Conservation (phyloP, 1,140 invertebrate species). For the Heliconius melpomene region DNA sequence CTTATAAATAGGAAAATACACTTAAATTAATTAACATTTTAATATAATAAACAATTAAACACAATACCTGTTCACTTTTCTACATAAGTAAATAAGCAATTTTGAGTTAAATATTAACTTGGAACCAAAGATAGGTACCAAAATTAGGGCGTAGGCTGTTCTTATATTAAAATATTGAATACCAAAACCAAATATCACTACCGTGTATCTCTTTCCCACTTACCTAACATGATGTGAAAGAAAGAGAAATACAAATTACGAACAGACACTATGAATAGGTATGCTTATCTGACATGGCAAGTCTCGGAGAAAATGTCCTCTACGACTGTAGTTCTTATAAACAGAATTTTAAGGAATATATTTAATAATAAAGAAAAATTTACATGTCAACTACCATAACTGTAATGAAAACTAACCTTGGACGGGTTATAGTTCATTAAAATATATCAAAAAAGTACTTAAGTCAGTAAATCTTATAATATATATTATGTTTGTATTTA, state of each 20-base stretch:
- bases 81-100: not conserved
- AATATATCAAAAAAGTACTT: not conserved
- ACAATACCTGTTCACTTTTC: not conserved
- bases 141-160: constrained; percentile 31
- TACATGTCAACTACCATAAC: not conserved
- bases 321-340: constrained; percentile 5
- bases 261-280: constrained; percentile 25
- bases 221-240: not conserved
- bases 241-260: constrained; percentile 26
- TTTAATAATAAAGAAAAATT: constrained; percentile 1
- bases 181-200: constrained; percentile 30
- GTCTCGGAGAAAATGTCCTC: constrained; percentile 21
- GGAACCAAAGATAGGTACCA: constrained; percentile 14
- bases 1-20: not conserved
- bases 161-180: constrained; percentile 26
- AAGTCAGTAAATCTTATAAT: not conserved
- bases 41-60: not conserved
- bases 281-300: constrained; percentile 23
- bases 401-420: not conserved
- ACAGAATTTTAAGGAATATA: not conserved
- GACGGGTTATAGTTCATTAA: constrained; percentile 2
- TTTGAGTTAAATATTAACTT: constrained; percentile 5
- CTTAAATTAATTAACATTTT: not conserved
- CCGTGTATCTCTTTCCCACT: constrained; percentile 15
- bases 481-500: not conserved